These are phyloP conservation scores for Apus apus DNA, from an alignment of 2,113 vertebrate genomes.

Conservation along the genomic window DNA sequence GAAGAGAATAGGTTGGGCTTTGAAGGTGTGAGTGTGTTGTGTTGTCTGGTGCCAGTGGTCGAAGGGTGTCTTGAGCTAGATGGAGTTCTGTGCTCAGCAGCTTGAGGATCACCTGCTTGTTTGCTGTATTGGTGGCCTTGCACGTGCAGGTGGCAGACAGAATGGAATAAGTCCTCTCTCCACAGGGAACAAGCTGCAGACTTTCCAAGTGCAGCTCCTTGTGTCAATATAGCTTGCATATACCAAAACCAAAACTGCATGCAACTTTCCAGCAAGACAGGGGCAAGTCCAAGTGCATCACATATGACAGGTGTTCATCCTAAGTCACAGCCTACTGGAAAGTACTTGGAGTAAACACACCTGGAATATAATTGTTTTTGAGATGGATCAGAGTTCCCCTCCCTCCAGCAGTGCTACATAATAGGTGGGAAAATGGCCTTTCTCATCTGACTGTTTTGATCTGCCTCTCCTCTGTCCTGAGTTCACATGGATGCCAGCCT, in stretches of 20 bases:
- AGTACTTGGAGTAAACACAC: neutral
- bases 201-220: neutral
- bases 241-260: neutral
- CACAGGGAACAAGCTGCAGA: accelerated
- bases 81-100: neutral
- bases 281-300: neutral
- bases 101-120: accelerated
- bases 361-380: neutral
- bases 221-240: accelerated
- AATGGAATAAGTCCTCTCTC: neutral
- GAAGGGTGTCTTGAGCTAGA: neutral
- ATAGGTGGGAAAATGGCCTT: neutral
- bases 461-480: neutral
- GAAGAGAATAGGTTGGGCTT: accelerated
- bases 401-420: neutral
- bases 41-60: neutral
- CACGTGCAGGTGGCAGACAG: neutral
- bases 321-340: neutral
- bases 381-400: neutral
- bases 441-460: neutral
- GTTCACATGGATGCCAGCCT: neutral
- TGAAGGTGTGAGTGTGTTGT: accelerated
- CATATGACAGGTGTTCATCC: neutral
- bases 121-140: neutral
- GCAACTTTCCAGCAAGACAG: neutral